Base-by-base conservation (phyloP, 2,797 vertebrate genomes). In the Oreonectes daqikongensis region DNA sequence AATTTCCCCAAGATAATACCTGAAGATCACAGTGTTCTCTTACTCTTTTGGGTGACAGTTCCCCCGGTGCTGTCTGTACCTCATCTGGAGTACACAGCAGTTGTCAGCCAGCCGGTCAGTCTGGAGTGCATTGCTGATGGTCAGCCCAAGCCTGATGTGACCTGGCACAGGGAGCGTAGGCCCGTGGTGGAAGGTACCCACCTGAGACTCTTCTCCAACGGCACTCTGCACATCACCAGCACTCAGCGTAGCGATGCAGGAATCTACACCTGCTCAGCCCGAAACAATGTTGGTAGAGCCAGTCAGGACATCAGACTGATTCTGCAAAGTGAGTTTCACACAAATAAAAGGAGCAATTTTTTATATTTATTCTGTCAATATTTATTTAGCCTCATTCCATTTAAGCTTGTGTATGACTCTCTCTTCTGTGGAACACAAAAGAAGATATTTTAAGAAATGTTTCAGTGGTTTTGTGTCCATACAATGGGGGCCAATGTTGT, bases 191-290 rank as follows among this genome's bases (percentile, higher is more conserved):
- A 91, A 1, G 79, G 90, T 1, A 18, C 87, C 32, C 90, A 88
- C 48, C 61, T 84, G 1, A 88, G 83, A 0, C n/a, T 87, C 26
- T 92, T 91, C 81, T 85, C 90, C 80, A 94, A 94, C 4, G 93
- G 93, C 77, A 93, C 92, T 15, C 83, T 94, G 80, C 85, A 84
- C 26, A 90, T 94, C 20, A 17, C 77, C 0, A 85, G 88, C 0
- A 88, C 87, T 17, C 91, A 92, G 83, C 92, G 92, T 60, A 86
- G 89, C 2, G 90, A 94, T n/a, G 85, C 89, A 0, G 92, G 93
- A 10, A 70, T 92, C 53, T 94, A 93, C 85, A 92, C 92, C 0
- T 94, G 93, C 60, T 88, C 90, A 2, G 93, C 93, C 79, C 90
- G 85, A 75, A 94, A 92, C 84, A 80, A 87, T 0, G 92, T 88